phyloP scores from a whole-genome alignment of 2,888 invertebrate species.

The Dryomyza anilis region DNA sequence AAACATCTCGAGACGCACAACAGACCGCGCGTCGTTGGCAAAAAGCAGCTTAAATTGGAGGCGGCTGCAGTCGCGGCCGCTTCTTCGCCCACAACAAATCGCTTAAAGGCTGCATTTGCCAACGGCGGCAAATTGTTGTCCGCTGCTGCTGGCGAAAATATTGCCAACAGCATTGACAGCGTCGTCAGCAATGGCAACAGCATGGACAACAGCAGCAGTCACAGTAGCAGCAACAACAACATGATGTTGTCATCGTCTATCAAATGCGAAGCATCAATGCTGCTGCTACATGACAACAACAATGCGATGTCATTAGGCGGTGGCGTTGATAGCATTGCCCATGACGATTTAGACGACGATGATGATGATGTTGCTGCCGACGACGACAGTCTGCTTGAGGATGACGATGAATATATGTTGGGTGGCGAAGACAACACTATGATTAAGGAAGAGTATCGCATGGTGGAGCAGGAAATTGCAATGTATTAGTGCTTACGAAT shows the following conservation, averaged over 20 bases:
- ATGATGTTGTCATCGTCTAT: neutral
- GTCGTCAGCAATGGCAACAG: slow-evolving; percentile 20
- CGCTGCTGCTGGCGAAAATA: neutral
- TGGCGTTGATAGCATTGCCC: neutral
- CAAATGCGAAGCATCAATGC: slow-evolving; percentile 19
- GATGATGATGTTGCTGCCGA: slow-evolving; percentile 24
- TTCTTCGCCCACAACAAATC: slow-evolving; percentile 14
- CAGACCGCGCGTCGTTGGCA: slow-evolving; percentile 56
- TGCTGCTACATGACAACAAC: slow-evolving; percentile 19
- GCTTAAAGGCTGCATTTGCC: slow-evolving; percentile 4
- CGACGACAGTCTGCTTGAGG: slow-evolving; percentile 17
- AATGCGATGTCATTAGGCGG: neutral
- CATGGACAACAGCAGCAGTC: slow-evolving; percentile 13
- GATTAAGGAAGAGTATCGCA: slow-evolving; percentile 36
- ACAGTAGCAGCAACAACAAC: slow-evolving; percentile 32
- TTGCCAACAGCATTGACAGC: slow-evolving; percentile 25
- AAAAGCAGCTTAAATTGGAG: slow-evolving; percentile 23
- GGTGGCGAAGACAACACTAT: slow-evolving; percentile 7
- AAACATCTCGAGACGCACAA: slow-evolving; percentile 82
- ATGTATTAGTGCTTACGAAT: too few relatives aligned
- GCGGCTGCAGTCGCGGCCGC: slow-evolving; percentile 37
- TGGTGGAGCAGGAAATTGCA: slow-evolving; percentile 48
- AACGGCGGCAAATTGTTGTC: neutral
- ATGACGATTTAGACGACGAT: slow-evolving; percentile 3
- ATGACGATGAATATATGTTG: slow-evolving; percentile 29